Evolutionary conservation across 2,888 invertebrate species (phyloP), one percentile per base, ranked within the genome.

Genomic region (Coleophora deauratella): DNA sequence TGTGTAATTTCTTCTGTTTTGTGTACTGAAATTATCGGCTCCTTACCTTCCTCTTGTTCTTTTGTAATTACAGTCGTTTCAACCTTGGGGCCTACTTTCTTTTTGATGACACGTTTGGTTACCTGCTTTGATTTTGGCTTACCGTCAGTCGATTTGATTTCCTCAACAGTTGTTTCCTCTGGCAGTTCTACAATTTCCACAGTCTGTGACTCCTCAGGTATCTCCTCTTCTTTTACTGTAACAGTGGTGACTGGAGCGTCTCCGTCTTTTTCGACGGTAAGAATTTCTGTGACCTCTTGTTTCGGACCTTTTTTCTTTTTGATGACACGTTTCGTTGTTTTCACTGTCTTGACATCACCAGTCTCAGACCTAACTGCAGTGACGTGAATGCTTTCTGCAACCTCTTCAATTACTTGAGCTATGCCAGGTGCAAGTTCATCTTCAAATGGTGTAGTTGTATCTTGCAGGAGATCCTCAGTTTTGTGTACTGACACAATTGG

Each of bases 261-360:
- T 9, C 52, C 56, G 7, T 60, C 55, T n/a, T 40, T 41, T 28
- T 55, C 50, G 50, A 52, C 49, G 1, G 47, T 0, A 48, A 50
- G 8, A 14, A 54, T 58, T 15, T 51, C 38, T 14, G 52, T 56
- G 0, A 53, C 60, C 58, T 58, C 47, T 38, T 68, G 45, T 51
- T 57, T 51, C 3, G 62, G 45, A 43, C 63, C 66, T 43, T 57
- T 50, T 33, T 60, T 65, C 49, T 63, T 66, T 49, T 66, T 69
- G 34, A 66, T 62, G 0, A 52, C 51, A 13, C 66, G 53, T 45
- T 61, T 66, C 32, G 58, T 65, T 0, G 52, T 56, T 15, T 61
- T 62, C 21, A 63, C 59, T 4, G 59, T 62, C 43, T 72, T 73
- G 1, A 62, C 36, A 0, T 55, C 54, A 1, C 55, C 57, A 1